phyloP scores from a whole-genome alignment of 2,797 vertebrate species.

The Sphaeramia orbicularis region DNA sequence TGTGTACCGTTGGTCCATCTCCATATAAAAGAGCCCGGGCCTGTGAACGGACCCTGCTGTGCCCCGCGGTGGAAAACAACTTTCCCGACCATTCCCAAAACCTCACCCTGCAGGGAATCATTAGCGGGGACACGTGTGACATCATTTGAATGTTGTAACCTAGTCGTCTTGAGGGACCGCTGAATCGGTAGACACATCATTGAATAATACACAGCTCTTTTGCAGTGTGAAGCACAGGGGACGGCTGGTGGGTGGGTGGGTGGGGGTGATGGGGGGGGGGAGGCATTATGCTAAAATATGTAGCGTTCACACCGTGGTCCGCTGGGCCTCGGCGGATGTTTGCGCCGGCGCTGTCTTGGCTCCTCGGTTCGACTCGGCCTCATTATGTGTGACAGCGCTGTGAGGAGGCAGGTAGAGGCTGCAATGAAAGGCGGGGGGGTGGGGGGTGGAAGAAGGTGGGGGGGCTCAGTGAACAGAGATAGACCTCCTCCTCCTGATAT shows the following conservation, averaged over 20 bases:
- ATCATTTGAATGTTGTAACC: constrained; percentile 78
- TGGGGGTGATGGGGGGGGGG: too few relatives aligned
- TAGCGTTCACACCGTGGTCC: constrained; percentile 63
- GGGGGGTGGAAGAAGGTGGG: constrained; percentile 10
- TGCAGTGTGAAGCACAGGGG: constrained; percentile 61
- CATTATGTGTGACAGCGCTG: constrained; percentile 82
- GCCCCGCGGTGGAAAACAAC: constrained; percentile 26
- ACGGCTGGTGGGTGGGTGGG: not conserved
- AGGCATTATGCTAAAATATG: constrained; percentile 87
- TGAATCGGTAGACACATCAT: constrained; percentile 71
- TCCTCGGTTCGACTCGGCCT: constrained; percentile 68
- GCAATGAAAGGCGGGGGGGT: constrained; percentile 53
- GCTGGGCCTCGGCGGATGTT: constrained; percentile 63
- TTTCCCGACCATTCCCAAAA: constrained; percentile 47
- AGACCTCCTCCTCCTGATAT: constrained; percentile 75
- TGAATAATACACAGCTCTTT: constrained; percentile 70
- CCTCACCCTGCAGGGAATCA: constrained; percentile 63
- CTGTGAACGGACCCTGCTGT: not conserved
- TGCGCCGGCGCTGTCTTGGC: constrained; percentile 52
- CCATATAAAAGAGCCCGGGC: constrained; percentile 22
- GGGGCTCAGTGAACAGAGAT: constrained; percentile 43
- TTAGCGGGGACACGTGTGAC: constrained; percentile 76
- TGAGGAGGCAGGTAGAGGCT: constrained; percentile 64
- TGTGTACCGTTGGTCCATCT: not conserved
- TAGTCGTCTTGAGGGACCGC: constrained; percentile 53